Conservation (phyloP, 2,113 vertebrate species). For the Charina bottae region DNA sequence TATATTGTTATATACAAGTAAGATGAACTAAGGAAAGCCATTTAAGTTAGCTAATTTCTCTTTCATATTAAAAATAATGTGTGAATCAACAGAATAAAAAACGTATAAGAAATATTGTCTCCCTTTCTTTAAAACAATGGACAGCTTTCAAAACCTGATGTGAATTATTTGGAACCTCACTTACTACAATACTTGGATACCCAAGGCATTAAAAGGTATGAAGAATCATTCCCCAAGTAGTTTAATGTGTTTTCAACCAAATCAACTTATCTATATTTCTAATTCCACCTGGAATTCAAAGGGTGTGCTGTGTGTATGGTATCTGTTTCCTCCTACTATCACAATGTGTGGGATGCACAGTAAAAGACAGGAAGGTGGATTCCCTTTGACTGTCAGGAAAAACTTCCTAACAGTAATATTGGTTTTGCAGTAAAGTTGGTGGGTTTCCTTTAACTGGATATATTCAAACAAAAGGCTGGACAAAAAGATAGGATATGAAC, state of each 20-base stretch:
- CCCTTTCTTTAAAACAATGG: background rate
- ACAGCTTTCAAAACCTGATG: slow-evolving; percentile 46
- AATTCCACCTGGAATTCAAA: background rate
- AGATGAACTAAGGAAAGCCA: background rate
- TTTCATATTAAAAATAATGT: background rate
- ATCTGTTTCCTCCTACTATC: background rate
- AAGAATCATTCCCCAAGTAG: background rate
- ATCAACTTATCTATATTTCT: background rate
- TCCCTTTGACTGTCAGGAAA: background rate
- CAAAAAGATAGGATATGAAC: background rate
- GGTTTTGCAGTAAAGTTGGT: background rate
- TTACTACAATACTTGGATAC: slow-evolving; percentile 44
- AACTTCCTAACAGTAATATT: background rate
- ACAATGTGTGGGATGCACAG: background rate
- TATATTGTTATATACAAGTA: background rate
- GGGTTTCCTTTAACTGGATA: background rate
- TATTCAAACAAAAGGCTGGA: background rate
- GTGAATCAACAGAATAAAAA: background rate
- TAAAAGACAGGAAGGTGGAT: background rate
- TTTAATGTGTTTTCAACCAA: background rate
- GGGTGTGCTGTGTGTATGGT: background rate
- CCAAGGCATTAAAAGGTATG: slow-evolving; percentile 35
- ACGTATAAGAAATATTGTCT: background rate
- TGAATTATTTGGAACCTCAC: slow-evolving; percentile 41
- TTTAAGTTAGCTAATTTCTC: background rate